A percentile compares a stretch with the other conserved stretches of the same genome.
phyloP scores from a whole-genome alignment of 2,888 invertebrate genomes.

The Orthonevra nobilis region DNA sequence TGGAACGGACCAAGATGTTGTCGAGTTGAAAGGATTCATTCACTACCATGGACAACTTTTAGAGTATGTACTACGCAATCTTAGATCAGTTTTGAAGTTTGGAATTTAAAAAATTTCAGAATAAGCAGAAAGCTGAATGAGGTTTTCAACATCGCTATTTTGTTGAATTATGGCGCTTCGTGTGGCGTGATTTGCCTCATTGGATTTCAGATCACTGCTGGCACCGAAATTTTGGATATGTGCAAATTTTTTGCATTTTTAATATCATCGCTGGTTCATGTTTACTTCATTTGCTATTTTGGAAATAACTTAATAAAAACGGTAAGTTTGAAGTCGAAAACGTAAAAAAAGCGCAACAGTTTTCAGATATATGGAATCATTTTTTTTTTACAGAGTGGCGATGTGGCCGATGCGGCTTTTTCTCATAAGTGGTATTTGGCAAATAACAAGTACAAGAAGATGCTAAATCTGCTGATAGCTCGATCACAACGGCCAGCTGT shows the following conservation, averaged over 20 bases:
- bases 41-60: slow-evolving; percentile 69
- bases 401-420: slow-evolving; percentile 69
- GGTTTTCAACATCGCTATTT: slow-evolving; percentile 64
- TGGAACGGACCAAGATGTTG: slow-evolving; percentile 62
- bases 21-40: slow-evolving; percentile 51
- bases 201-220: slow-evolving; percentile 70
- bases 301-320: slow-evolving; percentile 66
- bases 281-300: slow-evolving; percentile 71
- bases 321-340: slow-evolving; percentile 51
- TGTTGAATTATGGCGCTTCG: slow-evolving; percentile 71
- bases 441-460: slow-evolving; percentile 67
- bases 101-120: too few relatives aligned
- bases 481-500: slow-evolving; percentile 69
- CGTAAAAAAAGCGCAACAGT: too few relatives aligned
- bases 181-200: slow-evolving; percentile 70
- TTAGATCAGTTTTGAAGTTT: background rate
- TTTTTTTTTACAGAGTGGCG: slow-evolving; percentile 62
- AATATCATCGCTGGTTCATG: slow-evolving; percentile 64
- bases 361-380: too few relatives aligned
- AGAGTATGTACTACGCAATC: slow-evolving; percentile 42
- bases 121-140: too few relatives aligned
- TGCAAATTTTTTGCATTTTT: slow-evolving; percentile 71
- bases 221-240: slow-evolving; percentile 60
- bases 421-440: slow-evolving; percentile 71
- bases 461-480: slow-evolving; percentile 65